These are phyloP conservation scores for Dinothrombium tinctorium DNA, from an alignment of 1,140 invertebrate genomes.

Conservation along the genomic window DNA sequence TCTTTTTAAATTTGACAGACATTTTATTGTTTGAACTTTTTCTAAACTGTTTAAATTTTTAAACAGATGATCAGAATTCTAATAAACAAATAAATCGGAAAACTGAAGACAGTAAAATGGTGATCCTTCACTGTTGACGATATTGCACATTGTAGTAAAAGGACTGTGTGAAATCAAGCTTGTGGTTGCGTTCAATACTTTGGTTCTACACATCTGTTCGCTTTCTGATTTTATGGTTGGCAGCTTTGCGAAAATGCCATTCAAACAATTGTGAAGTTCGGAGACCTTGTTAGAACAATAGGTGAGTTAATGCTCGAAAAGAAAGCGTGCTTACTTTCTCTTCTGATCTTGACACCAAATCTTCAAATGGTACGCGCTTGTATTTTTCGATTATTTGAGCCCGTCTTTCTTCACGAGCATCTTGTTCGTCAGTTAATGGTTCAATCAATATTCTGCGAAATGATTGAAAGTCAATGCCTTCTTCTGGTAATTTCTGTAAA, in stretches of 20 bases:
- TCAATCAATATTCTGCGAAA: conserved; percentile 62
- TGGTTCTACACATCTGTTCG: background rate
- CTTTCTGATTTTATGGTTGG: background rate
- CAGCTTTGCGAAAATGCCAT: background rate
- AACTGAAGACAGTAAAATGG: conserved; percentile 10
- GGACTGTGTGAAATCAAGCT: background rate
- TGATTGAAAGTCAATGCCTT: conserved; percentile 54
- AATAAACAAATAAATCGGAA: conserved; percentile 11
- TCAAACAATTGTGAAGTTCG: conserved; percentile 6
- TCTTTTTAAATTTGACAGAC: no score
- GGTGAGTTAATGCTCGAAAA: background rate
- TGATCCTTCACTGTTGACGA: conserved; percentile 5
- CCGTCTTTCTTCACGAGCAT: conserved; percentile 39
- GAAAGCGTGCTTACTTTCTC: conserved; percentile 36
- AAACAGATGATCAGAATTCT: no score
- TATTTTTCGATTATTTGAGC: conserved; percentile 54
- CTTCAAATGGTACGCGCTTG: conserved; percentile 59
- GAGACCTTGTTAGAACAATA: background rate
- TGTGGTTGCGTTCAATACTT: background rate
- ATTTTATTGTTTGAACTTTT: no score
- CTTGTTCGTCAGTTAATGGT: conserved; percentile 37
- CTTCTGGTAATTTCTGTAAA: conserved; percentile 32
- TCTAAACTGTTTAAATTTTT: no score
- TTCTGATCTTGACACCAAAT: conserved; percentile 57
- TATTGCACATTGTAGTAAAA: conserved; percentile 6